Evolutionary conservation across 37 sponge, comb jelly and placozoan species (phyloP).

Genomic region (Crambe crambe): DNA sequence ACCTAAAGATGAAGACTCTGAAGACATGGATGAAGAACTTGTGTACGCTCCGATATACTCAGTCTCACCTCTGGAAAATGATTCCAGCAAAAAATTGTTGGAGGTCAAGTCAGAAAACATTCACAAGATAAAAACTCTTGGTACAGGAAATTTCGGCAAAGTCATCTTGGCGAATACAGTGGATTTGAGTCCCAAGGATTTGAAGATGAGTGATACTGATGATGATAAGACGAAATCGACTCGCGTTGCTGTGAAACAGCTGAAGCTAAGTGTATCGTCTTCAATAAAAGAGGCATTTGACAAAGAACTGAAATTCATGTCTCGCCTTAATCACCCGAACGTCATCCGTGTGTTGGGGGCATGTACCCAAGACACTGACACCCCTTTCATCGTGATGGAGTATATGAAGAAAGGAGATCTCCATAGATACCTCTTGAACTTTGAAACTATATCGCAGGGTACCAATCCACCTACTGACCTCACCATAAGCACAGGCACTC

Average conservation of each 20-base stretch:
- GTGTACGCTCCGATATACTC: constrained; percentile 35
- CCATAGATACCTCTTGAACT: constrained; percentile 68
- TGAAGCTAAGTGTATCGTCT: constrained; percentile 21
- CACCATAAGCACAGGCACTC: constrained; percentile 17
- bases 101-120: constrained; percentile 23
- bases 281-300: constrained; percentile 50
- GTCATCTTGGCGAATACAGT: constrained; percentile 74
- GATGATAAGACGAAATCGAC: constrained; percentile 21
- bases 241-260: constrained; percentile 75
- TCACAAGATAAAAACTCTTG: constrained; percentile 38
- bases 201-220: constrained; percentile 24
- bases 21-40: neutral
- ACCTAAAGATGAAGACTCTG: neutral
- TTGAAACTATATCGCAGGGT: constrained; percentile 2
- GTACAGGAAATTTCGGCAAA: constrained; percentile 79
- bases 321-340: constrained; percentile 60
- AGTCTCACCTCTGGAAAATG: neutral
- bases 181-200: constrained; percentile 47
- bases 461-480: neutral
- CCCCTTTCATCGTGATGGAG: constrained; percentile 83
- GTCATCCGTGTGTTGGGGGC: constrained; percentile 68
- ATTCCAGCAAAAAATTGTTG: neutral
- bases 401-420: constrained; percentile 94
- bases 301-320: constrained; percentile 86
- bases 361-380: constrained; percentile 41